A percentile compares a stretch with the other conserved stretches of the same genome.
Evolutionary conservation across 2,113 vertebrate species (phyloP).

Genomic region (Tyrannus savana): DNA sequence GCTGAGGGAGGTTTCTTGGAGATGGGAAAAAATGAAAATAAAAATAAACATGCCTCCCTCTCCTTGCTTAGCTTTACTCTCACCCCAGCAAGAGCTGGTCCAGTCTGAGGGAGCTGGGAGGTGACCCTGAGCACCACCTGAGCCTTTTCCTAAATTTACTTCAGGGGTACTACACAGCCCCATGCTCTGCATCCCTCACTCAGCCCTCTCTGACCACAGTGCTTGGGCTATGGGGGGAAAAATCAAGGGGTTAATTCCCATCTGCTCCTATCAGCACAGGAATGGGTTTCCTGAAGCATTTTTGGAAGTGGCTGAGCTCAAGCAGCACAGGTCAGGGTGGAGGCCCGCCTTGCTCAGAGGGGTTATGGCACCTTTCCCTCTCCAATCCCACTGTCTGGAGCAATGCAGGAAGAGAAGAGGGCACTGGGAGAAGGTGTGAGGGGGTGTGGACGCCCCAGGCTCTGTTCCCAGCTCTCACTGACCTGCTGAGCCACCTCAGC

Average conservation of each 20-base stretch:
- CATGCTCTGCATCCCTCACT: fast-evolving
- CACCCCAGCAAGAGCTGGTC: not conserved
- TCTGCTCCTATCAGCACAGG: fast-evolving
- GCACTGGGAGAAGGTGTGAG: not conserved
- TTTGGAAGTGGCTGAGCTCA: not conserved
- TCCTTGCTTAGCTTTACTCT: not conserved
- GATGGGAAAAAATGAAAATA: not conserved
- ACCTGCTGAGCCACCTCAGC: not conserved
- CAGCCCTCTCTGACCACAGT: not conserved
- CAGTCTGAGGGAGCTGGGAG: not conserved
- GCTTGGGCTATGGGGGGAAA: not conserved
- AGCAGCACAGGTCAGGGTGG: not conserved
- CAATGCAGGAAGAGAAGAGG: fast-evolving
- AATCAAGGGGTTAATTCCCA: not conserved
- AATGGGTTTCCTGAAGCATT: fast-evolving
- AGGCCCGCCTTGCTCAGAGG: fast-evolving
- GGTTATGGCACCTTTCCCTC: not conserved
- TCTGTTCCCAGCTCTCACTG: not conserved
- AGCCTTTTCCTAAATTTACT: not conserved
- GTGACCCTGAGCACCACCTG: not conserved
- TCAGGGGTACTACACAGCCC: fast-evolving
- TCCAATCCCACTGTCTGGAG: not conserved
- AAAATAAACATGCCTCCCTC: not conserved
- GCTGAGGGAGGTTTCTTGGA: not conserved
- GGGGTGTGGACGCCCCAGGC: fast-evolving